A percentile compares a stretch with the other conserved stretches of the same genome.
Evolutionary conservation across 2,113 vertebrate genomes (phyloP).

Genomic region (Oreochromis aureus): DNA sequence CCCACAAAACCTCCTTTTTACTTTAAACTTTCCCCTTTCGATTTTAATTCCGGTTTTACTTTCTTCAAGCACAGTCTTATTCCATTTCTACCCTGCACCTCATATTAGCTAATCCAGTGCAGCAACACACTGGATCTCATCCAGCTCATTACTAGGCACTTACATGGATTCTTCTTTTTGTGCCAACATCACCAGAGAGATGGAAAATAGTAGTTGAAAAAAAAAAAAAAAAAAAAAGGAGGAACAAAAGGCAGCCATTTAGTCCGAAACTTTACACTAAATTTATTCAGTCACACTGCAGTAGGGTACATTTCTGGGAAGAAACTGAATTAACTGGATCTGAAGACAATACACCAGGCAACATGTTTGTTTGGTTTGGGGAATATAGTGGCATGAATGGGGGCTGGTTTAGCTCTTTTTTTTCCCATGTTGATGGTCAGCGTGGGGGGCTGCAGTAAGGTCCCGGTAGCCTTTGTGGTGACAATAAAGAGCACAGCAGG

Average conservation of each 20-base stretch:
- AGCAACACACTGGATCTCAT: background rate
- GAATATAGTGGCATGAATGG: background rate
- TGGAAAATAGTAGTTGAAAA: background rate
- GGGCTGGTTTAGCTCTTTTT: background rate
- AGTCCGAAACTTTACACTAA: background rate
- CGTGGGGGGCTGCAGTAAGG: background rate
- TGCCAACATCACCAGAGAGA: background rate
- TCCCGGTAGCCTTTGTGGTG: constrained; percentile 43
- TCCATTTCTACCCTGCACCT: constrained; percentile 19
- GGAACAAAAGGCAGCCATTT: background rate
- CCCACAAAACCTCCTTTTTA: background rate
- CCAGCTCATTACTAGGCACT: constrained; percentile 29
- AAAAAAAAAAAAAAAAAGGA: background rate
- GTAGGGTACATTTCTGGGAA: background rate
- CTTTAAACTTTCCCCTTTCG: background rate
- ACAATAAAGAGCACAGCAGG: constrained; percentile 63
- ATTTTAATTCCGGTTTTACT: background rate
- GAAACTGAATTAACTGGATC: background rate
- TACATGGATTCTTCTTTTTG: background rate
- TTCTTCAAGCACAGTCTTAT: background rate
- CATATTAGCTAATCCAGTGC: constrained; percentile 1
- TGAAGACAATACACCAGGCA: background rate
- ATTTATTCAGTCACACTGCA: background rate
- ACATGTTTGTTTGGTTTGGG: constrained; percentile 12
- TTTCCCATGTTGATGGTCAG: background rate